A percentile compares a stretch with the other conserved stretches of the same genome.
Conservation (phyloP, 2,113 vertebrate genomes). For the Rattus norvegicus region GRCr8 NC_086029.1:62551001-62551500, state of each 20-base stretch:
- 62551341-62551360: not conserved
- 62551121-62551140: too few relatives aligned
- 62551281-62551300: not conserved
- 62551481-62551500: not conserved
- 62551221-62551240: not conserved
- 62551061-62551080: too few relatives aligned
- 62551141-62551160: too few relatives aligned
- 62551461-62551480: not conserved
- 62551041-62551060: too few relatives aligned
- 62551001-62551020: too few relatives aligned
- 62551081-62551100: too few relatives aligned
- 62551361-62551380: not conserved
- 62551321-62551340: not conserved
- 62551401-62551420: rapidly evolving
- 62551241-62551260: not conserved
- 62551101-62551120: too few relatives aligned
- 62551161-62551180: not conserved
- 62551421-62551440: not conserved
- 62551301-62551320: not conserved
- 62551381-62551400: not conserved
- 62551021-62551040: too few relatives aligned
- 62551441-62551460: not conserved
- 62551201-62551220: not conserved
- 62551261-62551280: not conserved
- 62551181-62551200: not conserved